These are phyloP conservation scores for Girardia tigrina DNA, from an alignment of 2,888 invertebrate species.

Conservation along the genomic window DNA sequence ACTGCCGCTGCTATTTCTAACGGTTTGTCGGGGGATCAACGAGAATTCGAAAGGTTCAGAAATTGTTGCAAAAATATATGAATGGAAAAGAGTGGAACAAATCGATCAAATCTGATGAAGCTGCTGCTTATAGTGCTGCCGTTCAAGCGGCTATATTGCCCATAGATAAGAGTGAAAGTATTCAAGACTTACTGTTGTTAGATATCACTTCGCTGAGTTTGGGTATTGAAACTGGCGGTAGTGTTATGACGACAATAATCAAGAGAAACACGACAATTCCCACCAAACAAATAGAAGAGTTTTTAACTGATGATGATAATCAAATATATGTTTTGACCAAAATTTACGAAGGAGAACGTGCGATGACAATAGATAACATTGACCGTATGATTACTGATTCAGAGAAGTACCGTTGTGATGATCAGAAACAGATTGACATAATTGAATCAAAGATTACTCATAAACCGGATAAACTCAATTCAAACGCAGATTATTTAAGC, in stretches of 20 bases:
- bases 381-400: too few relatives aligned
- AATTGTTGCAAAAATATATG: slow-evolving; percentile 43
- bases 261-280: slow-evolving; percentile 92
- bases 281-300: slow-evolving; percentile 85
- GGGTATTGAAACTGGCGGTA: slow-evolving; percentile 79
- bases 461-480: too few relatives aligned
- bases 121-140: slow-evolving; percentile 53
- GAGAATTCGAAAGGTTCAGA: slow-evolving; percentile 45
- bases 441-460: slow-evolving; percentile 42
- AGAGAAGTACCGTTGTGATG: slow-evolving; percentile 24
- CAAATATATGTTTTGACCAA: slow-evolving; percentile 80
- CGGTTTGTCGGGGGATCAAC: slow-evolving; percentile 62
- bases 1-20: too few relatives aligned
- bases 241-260: slow-evolving; percentile 86
- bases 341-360: slow-evolving; percentile 53
- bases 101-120: slow-evolving; percentile 51
- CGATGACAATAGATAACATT: slow-evolving; percentile 79
- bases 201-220: slow-evolving; percentile 51
- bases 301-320: slow-evolving; percentile 92
- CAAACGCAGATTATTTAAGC: too few relatives aligned
- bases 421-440: neutral
- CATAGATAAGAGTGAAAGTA: slow-evolving; percentile 50
- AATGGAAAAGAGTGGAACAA: slow-evolving; percentile 51
- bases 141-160: slow-evolving; percentile 73
- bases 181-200: slow-evolving; percentile 49